Evolutionary conservation across 2,113 vertebrate species (phyloP).

Genomic region (Plestiodon gilberti): DNA sequence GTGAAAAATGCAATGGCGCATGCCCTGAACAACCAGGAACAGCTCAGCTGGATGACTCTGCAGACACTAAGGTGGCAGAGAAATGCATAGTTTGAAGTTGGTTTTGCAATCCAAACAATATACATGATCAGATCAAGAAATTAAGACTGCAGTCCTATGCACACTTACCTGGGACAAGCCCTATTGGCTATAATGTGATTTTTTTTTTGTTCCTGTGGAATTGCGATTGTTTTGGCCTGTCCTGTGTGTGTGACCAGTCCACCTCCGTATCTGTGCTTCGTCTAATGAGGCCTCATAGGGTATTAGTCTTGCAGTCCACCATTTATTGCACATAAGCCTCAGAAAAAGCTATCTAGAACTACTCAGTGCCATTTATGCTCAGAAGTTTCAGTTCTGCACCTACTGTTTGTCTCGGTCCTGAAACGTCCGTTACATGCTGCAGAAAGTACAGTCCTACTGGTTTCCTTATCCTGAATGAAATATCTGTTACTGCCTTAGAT

Average conservation of each 20-base stretch:
- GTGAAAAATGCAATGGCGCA: too few relatives aligned
- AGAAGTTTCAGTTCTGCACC: neutral
- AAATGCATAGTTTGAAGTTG: too few relatives aligned
- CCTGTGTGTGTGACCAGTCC: neutral
- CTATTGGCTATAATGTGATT: too few relatives aligned
- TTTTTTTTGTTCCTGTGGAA: neutral
- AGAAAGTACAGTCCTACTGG: too few relatives aligned
- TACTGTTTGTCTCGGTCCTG: neutral
- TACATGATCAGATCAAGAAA: too few relatives aligned
- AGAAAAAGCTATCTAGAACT: neutral
- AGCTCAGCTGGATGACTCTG: too few relatives aligned
- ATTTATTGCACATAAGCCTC: neutral
- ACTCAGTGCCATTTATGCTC: neutral
- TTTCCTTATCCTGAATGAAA: neutral
- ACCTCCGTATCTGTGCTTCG: neutral
- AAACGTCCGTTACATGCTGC: neutral
- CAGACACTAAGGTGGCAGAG: too few relatives aligned
- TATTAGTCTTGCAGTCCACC: neutral
- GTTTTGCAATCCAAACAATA: too few relatives aligned
- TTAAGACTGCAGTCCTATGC: too few relatives aligned
- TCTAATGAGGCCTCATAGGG: neutral
- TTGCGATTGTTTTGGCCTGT: neutral
- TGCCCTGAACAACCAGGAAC: too few relatives aligned
- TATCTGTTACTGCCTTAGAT: neutral
- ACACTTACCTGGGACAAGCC: too few relatives aligned